Evolutionary conservation across 64 coral and sea anemone genomes (phyloP).

Genomic region (Montipora efflorescens): DNA sequence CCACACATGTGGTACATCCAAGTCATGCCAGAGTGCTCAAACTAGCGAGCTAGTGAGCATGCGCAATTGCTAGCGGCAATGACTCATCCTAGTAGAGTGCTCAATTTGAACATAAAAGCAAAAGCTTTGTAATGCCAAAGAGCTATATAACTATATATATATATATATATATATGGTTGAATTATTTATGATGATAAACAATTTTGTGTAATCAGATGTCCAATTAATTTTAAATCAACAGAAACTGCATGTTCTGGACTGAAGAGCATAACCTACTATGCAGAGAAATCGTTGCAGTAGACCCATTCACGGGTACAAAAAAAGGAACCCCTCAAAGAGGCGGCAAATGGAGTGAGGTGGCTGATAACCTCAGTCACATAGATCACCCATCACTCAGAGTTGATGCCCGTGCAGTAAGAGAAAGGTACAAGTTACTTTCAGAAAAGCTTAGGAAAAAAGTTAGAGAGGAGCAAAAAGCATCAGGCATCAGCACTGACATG

Average conservation of each 20-base stretch:
- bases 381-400: constrained; percentile 19
- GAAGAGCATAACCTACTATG: constrained; percentile 58
- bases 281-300: constrained; percentile 47
- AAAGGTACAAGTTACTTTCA: constrained; percentile 54
- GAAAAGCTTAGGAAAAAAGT: constrained; percentile 50
- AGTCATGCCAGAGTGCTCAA: too few species aligned
- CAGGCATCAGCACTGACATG: background rate
- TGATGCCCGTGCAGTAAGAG: constrained; percentile 15
- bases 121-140: too few species aligned
- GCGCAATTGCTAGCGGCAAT: too few species aligned
- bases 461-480: constrained; percentile 28
- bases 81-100: too few species aligned
- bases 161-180: too few species aligned
- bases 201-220: too few species aligned
- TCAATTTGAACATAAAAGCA: too few species aligned
- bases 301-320: constrained; percentile 60
- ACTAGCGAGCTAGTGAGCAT: too few species aligned
- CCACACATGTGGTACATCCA: too few species aligned
- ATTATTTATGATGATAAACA: too few species aligned
- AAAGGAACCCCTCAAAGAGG: constrained; percentile 62
- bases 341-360: constrained; percentile 51
- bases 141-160: too few species aligned
- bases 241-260: constrained; percentile 25
- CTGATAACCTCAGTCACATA: constrained; percentile 44
- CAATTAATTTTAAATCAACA: too few species aligned